Percentiles rank a stretch among this genome's conserved stretches.
These are phyloP conservation scores for Conistra vaccinii DNA, from an alignment of 2,888 invertebrate genomes.

Conservation along the genomic window DNA sequence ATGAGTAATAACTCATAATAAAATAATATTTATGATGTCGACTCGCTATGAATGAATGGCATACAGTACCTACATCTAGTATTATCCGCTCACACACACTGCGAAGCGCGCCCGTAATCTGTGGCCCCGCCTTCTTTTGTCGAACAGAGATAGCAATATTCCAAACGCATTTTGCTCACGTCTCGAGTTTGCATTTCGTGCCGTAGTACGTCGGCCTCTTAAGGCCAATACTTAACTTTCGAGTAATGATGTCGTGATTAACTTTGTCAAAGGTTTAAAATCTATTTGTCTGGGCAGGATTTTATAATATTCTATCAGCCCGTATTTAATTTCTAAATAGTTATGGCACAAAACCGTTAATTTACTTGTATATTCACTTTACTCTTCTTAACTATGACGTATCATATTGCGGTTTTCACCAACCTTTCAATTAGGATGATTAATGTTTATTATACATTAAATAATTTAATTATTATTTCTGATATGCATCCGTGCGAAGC, in stretches of 20 bases:
- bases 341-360: neutral
- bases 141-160: too few relatives aligned
- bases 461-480: too few relatives aligned
- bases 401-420: constrained; percentile 1
- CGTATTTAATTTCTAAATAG: neutral
- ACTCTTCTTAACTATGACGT: neutral
- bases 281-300: neutral
- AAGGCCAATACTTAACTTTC: neutral
- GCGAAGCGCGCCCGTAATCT: too few relatives aligned
- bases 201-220: too few relatives aligned
- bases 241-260: neutral
- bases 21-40: too few relatives aligned
- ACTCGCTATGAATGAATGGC: too few relatives aligned
- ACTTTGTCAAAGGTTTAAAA: neutral
- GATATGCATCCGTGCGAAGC: neutral
- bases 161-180: too few relatives aligned
- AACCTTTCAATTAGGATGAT: neutral
- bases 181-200: too few relatives aligned
- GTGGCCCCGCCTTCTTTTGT: too few relatives aligned
- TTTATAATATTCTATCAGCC: neutral
- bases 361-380: neutral
- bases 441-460: neutral
- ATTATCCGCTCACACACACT: too few relatives aligned
- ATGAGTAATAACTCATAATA: too few relatives aligned
- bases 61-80: too few relatives aligned